Conservation (phyloP, 2,888 invertebrate genomes). For the Xanthia icteritia region DNA sequence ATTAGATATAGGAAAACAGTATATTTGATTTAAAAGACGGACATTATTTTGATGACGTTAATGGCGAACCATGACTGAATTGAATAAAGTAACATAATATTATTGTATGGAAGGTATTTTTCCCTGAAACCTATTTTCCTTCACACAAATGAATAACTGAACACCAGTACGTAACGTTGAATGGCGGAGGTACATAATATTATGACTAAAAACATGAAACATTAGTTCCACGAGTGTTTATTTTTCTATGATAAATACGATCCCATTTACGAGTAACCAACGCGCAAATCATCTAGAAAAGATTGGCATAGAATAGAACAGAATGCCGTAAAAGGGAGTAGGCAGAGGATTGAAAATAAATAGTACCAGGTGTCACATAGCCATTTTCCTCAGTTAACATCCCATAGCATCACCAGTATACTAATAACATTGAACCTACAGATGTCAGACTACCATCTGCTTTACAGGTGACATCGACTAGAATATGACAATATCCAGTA, state of each 20-base stretch:
- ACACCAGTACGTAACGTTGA: not conserved
- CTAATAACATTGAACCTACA: not conserved
- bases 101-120: constrained; percentile 13
- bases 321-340: too few species aligned
- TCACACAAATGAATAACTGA: not conserved
- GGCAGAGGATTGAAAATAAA: not conserved
- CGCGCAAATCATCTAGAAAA: not conserved
- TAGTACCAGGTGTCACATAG: not conserved
- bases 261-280: not conserved
- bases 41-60: constrained; percentile 8
- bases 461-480: not conserved
- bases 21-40: not conserved
- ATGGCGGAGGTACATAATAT: constrained; percentile 7
- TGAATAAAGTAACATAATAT: constrained; percentile 23
- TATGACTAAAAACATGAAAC: not conserved
- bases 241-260: not conserved
- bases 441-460: not conserved
- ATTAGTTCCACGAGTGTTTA: not conserved
- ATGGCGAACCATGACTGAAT: constrained; percentile 8
- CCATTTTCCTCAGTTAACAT: constrained; percentile 27
- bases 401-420: not conserved
- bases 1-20: constrained; percentile 18
- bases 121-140: constrained; percentile 1
- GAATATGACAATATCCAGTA: not conserved
- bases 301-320: not conserved